Evolutionary conservation across 2,797 vertebrate species (phyloP).

Genomic region (Rhynchonycteris naso): DNA sequence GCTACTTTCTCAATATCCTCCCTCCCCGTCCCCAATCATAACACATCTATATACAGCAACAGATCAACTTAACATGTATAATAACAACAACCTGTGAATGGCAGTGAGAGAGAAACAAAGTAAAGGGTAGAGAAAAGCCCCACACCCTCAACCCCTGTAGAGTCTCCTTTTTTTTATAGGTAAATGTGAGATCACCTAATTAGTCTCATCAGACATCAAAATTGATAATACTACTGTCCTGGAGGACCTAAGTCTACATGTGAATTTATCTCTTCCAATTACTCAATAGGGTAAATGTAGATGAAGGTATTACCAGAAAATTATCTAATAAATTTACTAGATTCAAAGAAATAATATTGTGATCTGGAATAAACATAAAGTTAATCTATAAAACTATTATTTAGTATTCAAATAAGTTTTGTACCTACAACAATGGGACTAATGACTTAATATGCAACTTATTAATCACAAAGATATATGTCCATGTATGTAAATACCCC

Average conservation of each 20-base stretch:
- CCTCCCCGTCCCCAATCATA: not conserved
- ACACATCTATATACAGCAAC: not conserved
- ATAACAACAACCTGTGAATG: not conserved
- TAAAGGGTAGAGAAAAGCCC: not conserved
- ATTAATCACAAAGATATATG: not conserved
- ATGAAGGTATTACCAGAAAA: not conserved
- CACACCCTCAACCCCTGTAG: not conserved
- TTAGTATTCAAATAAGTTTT: not conserved
- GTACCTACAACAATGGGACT: not conserved
- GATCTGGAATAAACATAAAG: slow-evolving; percentile 10
- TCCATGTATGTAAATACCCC: not conserved
- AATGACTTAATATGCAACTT: not conserved
- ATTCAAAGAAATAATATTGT: slow-evolving; percentile 41
- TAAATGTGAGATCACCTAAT: not conserved
- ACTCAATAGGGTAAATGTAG: slow-evolving; percentile 14
- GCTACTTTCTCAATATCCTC: not conserved
- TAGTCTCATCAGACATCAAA: not conserved
- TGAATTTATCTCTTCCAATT: not conserved
- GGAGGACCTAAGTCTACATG: not conserved
- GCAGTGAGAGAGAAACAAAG: not conserved
- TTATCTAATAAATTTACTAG: not conserved
- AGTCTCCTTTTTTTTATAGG: not conserved
- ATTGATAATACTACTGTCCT: not conserved
- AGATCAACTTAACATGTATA: not conserved
- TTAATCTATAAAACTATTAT: slow-evolving; percentile 6